Base-by-base conservation (phyloP, 1,140 invertebrate species). In the Sarcophaga bullata region DNA sequence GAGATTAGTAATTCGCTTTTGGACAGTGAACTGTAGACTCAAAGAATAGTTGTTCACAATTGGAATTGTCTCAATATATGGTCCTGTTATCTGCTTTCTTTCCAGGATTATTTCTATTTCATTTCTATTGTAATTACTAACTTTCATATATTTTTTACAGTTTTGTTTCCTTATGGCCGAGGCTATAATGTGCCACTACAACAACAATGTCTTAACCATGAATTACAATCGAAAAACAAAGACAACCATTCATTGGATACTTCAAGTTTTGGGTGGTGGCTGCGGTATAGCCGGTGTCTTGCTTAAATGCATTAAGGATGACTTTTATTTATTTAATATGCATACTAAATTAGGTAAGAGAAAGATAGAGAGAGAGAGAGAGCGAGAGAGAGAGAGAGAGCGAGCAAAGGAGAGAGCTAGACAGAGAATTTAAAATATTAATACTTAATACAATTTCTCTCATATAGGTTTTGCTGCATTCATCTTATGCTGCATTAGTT, bases 161-260 rank as follows among this genome's bases (percentile, higher is more conserved):
- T 90, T 90, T 83, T 85, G 84, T 8, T 86, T 90, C 75, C 85
- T 90, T 0, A 89, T 90, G 88, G 89, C 89, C 19, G 86, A 90
- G 73, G 89, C 87, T 8, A 85, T 90, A 6, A 90, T 90, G 88
- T 84, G 85, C 13, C 87, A 89, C 58, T 90, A 89, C 73, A 84
- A 84, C 17, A 85, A 85, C 49, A 90, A 90, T 82, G 85, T 88
- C 3, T 72, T 90, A 13, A 88, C 87, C 5, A 85, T 86, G 47
- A 83, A 84, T n/a, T 88, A 86, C 25, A 86, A 84, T 37, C 85
- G 88, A 6, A 84, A 73, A 6, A 86, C 86, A 0, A 90, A 90
- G 73, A 90, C 88, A 7, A 88, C 86, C 9, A 90, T 90, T 10
- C 89, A 90, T 75, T 90, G 88, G 89, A 82, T 90, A 3, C 75